Evolutionary conservation across 2,797 vertebrate species (phyloP).

Genomic region (Siniperca scherzeri): DNA sequence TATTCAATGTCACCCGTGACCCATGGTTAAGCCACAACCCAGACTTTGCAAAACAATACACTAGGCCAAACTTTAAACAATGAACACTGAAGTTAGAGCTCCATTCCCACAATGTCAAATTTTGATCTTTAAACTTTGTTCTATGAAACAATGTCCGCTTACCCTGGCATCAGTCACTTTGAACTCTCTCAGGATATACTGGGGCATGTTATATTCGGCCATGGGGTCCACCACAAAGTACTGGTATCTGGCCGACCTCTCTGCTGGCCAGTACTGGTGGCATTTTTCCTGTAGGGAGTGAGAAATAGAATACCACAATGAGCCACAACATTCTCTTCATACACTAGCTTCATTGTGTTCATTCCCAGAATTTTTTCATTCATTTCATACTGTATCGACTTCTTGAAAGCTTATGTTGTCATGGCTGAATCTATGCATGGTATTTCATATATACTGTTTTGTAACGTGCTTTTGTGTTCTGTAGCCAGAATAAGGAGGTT

Average conservation of each 20-base stretch:
- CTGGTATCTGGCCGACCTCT: slow-evolving; percentile 98
- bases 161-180: slow-evolving; percentile 99
- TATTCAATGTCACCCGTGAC: slow-evolving; percentile 10
- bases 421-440: slow-evolving; percentile 20
- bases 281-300: slow-evolving; percentile 92
- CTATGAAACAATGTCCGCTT: slow-evolving; percentile 74
- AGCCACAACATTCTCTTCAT: slow-evolving; percentile 53
- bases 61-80: slow-evolving; percentile 29
- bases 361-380: slow-evolving; percentile 43
- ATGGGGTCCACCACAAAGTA: slow-evolving; percentile 99
- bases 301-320: slow-evolving; percentile 58
- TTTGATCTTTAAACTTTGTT: slow-evolving; percentile 20
- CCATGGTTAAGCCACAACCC: not conserved
- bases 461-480: slow-evolving; percentile 3
- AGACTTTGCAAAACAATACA: slow-evolving; percentile 26
- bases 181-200: slow-evolving; percentile 98
- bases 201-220: slow-evolving; percentile 99
- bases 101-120: slow-evolving; percentile 12
- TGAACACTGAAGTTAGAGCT: slow-evolving; percentile 4
- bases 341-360: slow-evolving; percentile 54
- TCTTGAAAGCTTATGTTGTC: slow-evolving; percentile 16
- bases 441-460: slow-evolving; percentile 35
- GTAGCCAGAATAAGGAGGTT: not conserved
- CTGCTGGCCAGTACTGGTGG: slow-evolving; percentile 99
- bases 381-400: slow-evolving; percentile 22